These are phyloP conservation scores for Deladenus siricidicola DNA, from an alignment of 2,888 invertebrate species.

Conservation along the genomic window DNA sequence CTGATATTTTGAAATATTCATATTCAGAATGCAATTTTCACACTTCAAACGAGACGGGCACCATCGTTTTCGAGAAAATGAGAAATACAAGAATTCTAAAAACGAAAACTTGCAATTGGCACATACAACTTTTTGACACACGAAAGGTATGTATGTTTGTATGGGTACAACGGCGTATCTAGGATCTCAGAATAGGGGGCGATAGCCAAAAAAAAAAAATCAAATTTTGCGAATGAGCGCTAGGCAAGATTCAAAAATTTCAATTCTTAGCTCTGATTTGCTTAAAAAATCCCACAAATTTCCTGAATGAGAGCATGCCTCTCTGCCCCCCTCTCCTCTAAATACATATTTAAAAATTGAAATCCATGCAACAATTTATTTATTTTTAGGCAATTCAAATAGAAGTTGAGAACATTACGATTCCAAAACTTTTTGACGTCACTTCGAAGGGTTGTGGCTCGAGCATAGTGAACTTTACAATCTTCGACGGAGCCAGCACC, in stretches of 20 bases:
- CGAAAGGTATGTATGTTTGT: conserved; percentile 20
- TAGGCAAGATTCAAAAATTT: too few relatives aligned
- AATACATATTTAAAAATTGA: too few relatives aligned
- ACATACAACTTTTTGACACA: conserved; percentile 27
- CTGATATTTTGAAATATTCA: too few relatives aligned
- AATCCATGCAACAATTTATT: not conserved
- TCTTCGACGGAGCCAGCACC: conserved; percentile 19
- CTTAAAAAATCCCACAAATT: too few relatives aligned
- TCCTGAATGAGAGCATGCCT: too few relatives aligned
- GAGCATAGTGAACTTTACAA: conserved; percentile 23
- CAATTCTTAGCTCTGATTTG: too few relatives aligned
- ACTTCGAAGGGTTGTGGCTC: conserved; percentile 17
- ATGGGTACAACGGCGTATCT: not conserved
- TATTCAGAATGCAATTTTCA: conserved; percentile 27
- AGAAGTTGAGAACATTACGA: conserved; percentile 19
- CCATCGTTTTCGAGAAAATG: conserved; percentile 17
- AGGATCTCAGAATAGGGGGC: too few relatives aligned
- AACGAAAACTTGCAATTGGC: conserved; percentile 20
- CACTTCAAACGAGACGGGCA: conserved; percentile 30
- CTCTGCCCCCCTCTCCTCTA: too few relatives aligned
- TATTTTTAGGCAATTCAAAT: conserved; percentile 21
- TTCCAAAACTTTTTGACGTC: conserved; percentile 15
- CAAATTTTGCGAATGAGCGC: too few relatives aligned
- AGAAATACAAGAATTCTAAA: not conserved
- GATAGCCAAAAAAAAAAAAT: too few relatives aligned